These are phyloP conservation scores for Drosophila persimilis DNA, from an alignment of 1,140 invertebrate genomes.

Conservation along the genomic window DNA sequence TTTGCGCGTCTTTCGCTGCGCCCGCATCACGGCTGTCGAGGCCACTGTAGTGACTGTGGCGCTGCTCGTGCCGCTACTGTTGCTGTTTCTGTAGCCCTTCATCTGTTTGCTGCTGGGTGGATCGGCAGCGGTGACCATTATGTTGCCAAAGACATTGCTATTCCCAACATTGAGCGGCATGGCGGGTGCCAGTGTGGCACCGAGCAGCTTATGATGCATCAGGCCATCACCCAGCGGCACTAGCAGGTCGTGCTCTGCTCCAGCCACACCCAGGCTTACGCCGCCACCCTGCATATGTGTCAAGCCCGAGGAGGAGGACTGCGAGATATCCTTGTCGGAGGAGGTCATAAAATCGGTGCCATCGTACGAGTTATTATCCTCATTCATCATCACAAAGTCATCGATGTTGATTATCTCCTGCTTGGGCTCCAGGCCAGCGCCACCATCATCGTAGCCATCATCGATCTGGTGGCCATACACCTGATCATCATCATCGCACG, in stretches of 20 bases:
- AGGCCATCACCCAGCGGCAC: constrained; percentile 66
- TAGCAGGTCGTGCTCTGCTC: constrained; percentile 63
- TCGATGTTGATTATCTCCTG: constrained; percentile 82
- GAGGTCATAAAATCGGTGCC: constrained; percentile 83
- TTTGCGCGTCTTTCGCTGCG: constrained; percentile 84
- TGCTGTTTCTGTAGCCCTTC: constrained; percentile 63
- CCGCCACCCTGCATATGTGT: constrained; percentile 46
- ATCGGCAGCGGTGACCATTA: constrained; percentile 74
- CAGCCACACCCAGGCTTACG: constrained; percentile 20
- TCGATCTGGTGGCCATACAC: constrained; percentile 71
- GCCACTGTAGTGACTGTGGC: constrained; percentile 35
- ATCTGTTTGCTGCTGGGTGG: constrained; percentile 49
- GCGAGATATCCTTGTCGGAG: constrained; percentile 74
- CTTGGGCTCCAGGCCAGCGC: constrained; percentile 69
- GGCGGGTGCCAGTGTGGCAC: constrained; percentile 53
- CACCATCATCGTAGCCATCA: constrained; percentile 68
- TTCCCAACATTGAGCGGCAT: constrained; percentile 35
- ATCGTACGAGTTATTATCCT: constrained; percentile 81
- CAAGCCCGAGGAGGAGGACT: constrained; percentile 70
- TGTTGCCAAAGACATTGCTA: constrained; percentile 83
- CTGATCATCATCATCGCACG: constrained; percentile 75
- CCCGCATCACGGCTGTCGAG: constrained; percentile 41
- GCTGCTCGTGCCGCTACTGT: constrained; percentile 1
- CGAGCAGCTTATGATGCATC: constrained; percentile 69
- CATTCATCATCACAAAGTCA: constrained; percentile 82